A percentile compares a stretch with the other conserved stretches of the same genome.
Conservation (phyloP, 2,888 invertebrate genomes). For the Himalopsyche japonica region DNA sequence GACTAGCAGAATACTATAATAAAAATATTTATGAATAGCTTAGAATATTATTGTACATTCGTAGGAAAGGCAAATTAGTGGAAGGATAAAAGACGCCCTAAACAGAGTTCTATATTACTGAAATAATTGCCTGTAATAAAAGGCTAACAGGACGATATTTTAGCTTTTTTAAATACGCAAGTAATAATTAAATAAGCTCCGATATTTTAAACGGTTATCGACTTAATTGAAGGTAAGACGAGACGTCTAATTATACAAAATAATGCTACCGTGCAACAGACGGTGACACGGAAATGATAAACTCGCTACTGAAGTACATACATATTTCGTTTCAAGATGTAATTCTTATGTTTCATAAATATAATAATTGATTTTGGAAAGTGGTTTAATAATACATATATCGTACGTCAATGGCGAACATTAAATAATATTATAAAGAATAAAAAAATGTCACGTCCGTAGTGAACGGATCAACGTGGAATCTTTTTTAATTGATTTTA, state of each 20-base stretch:
- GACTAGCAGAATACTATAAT: no score
- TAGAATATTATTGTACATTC: not conserved
- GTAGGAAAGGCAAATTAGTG: not conserved
- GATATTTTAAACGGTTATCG: not conserved
- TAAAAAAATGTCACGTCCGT: no score
- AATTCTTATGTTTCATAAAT: no score
- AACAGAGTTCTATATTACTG: conserved; percentile 4
- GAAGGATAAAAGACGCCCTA: not conserved
- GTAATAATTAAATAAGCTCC: not conserved
- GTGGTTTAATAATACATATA: no score
- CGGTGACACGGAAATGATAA: not conserved
- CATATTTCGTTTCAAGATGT: not conserved
- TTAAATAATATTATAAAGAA: no score
- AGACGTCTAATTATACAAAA: not conserved
- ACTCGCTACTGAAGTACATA: not conserved
- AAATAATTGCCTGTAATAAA: conserved; percentile 20
- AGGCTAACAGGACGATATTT: conserved; percentile 3
- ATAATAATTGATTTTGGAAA: no score
- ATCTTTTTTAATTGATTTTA: no score
- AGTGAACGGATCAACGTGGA: no score
- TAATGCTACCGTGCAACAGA: not conserved
- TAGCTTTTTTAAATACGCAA: not conserved
- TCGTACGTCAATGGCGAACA: no score
- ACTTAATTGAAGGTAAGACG: not conserved
- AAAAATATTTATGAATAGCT: no score